Evolutionary conservation across 2,888 invertebrate species (phyloP).

Genomic region (Omphaloscelis lunosa): DNA sequence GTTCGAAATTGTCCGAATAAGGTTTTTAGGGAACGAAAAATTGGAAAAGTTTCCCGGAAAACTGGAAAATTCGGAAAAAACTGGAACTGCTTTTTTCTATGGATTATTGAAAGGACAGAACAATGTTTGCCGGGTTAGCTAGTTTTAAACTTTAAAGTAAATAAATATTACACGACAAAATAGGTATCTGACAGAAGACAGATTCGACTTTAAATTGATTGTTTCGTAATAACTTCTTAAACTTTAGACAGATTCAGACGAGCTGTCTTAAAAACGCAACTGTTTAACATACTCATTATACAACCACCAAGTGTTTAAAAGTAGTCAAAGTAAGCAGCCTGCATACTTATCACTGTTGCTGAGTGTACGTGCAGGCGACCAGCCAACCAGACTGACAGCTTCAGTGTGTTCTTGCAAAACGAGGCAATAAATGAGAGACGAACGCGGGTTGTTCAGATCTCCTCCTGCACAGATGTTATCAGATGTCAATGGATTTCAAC

Average conservation of each 20-base stretch:
- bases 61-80: too few species aligned
- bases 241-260: background rate
- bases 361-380: conserved; percentile 15
- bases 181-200: background rate
- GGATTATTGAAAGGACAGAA: too few species aligned
- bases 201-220: background rate
- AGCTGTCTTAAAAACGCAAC: background rate
- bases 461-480: background rate
- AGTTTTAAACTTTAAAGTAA: too few species aligned
- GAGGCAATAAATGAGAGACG: conserved; percentile 18
- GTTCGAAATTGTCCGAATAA: too few species aligned
- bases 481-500: background rate
- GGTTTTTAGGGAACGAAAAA: too few species aligned
- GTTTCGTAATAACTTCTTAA: too few species aligned
- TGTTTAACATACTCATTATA: background rate
- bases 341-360: background rate
- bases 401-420: conserved; percentile 29
- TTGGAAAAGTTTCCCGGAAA: too few species aligned
- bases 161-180: background rate
- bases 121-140: too few species aligned
- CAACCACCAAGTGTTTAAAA: background rate
- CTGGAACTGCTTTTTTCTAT: too few species aligned
- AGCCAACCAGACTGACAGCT: conserved; percentile 19
- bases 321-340: background rate
- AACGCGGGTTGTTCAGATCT: background rate